These are phyloP conservation scores for Argyresthia albistria DNA, from an alignment of 2,888 invertebrate species.

Conservation along the genomic window DNA sequence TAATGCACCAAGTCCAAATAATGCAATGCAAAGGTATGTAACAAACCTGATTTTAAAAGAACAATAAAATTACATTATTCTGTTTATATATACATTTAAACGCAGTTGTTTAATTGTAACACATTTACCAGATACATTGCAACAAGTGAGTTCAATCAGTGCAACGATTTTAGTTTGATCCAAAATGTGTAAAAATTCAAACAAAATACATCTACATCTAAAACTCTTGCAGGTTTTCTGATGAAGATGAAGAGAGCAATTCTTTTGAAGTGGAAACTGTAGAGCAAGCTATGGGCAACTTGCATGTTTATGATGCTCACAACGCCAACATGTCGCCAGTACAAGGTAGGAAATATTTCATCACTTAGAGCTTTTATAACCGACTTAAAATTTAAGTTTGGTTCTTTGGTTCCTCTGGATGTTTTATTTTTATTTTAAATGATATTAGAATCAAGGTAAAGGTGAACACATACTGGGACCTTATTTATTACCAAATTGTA, in stretches of 20 bases:
- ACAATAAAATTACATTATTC: neutral
- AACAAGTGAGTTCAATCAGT: too few species aligned
- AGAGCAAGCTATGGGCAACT: slow-evolving; percentile 65
- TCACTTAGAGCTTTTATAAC: too few species aligned
- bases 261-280: slow-evolving; percentile 72
- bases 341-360: slow-evolving; percentile 37
- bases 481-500: too few species aligned
- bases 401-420: too few species aligned
- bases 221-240: slow-evolving; percentile 43
- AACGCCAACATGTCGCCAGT: slow-evolving; percentile 64
- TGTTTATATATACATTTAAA: neutral
- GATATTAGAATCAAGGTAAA: too few species aligned
- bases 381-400: too few species aligned
- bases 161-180: too few species aligned
- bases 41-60: slow-evolving; percentile 12
- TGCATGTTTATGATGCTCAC: slow-evolving; percentile 72
- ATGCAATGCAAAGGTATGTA: slow-evolving; percentile 52
- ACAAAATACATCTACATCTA: neutral
- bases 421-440: too few species aligned
- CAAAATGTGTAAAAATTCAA: too few species aligned
- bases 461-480: too few species aligned
- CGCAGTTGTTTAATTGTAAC: neutral
- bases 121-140: too few species aligned
- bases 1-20: slow-evolving; percentile 63
- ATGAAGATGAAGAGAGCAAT: slow-evolving; percentile 75